phyloP scores from a whole-genome alignment of 2,888 invertebrate species.

The Myopa tessellatipennis region DNA sequence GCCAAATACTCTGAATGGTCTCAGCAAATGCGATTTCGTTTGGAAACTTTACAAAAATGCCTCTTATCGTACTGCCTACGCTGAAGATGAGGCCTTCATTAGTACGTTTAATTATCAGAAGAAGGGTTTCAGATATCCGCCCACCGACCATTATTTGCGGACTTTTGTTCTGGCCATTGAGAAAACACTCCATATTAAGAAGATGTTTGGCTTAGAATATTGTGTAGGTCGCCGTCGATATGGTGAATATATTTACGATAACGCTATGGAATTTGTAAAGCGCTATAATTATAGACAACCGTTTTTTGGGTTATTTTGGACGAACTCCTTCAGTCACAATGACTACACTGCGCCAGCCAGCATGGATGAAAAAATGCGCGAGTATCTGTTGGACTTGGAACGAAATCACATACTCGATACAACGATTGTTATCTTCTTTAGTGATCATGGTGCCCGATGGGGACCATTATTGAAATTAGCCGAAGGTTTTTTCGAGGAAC shows the following conservation, averaged over 20 bases:
- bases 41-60: conserved; percentile 79
- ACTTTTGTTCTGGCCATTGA: conserved; percentile 79
- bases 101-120: conserved; percentile 77
- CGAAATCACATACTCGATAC: conserved; percentile 72
- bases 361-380: conserved; percentile 74
- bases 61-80: conserved; percentile 82
- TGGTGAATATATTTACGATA: conserved; percentile 76
- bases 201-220: conserved; percentile 69
- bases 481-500: conserved; percentile 81
- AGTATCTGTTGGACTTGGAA: conserved; percentile 72
- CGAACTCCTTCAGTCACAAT: conserved; percentile 81
- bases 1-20: conserved; percentile 69
- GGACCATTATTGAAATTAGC: conserved; percentile 75
- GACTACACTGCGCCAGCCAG: conserved; percentile 73
- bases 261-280: conserved; percentile 74
- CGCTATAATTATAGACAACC: conserved; percentile 71
- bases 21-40: conserved; percentile 79
- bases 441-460: conserved; percentile 83
- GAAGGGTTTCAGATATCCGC: conserved; percentile 77
- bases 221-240: conserved; percentile 74
- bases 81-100: conserved; percentile 78
- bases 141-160: conserved; percentile 84
- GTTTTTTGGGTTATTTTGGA: conserved; percentile 83
- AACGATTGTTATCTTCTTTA: conserved; percentile 78
- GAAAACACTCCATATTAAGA: conserved; percentile 68